Percentiles rank a stretch among this genome's conserved stretches.
These are phyloP conservation scores for Chauna torquata DNA, from an alignment of 2,113 vertebrate genomes.

Conservation along the genomic window DNA sequence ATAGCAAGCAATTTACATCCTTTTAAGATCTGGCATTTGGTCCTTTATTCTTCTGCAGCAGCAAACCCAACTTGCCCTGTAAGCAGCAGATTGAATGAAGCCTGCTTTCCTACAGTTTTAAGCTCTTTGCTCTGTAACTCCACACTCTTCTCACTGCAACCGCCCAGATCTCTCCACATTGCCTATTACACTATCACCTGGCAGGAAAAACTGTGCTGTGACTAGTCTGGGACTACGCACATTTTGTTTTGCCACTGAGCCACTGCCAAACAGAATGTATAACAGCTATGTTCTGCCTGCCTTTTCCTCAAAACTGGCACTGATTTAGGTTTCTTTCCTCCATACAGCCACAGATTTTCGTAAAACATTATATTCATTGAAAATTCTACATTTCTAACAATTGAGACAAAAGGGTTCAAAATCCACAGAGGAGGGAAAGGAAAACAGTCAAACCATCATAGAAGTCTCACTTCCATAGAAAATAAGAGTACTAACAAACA, in stretches of 20 bases:
- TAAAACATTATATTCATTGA: background rate
- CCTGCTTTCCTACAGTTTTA: conserved; percentile 10
- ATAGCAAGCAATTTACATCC: background rate
- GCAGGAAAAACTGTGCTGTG: conserved; percentile 38
- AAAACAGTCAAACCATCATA: background rate
- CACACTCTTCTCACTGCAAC: conserved; percentile 2
- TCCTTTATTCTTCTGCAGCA: background rate
- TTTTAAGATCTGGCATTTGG: conserved; percentile 15
- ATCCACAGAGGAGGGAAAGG: background rate
- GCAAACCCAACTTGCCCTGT: conserved; percentile 24
- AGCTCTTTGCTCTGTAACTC: conserved; percentile 5
- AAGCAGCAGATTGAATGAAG: conserved; percentile 58
- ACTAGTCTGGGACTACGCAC: background rate
- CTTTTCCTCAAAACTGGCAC: conserved; percentile 41
- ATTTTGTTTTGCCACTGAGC: conserved; percentile 48
- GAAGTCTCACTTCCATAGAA: background rate
- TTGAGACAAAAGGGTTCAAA: background rate
- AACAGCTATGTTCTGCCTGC: conserved; percentile 58
- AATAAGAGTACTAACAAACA: background rate
- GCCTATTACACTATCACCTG: conserved; percentile 15
- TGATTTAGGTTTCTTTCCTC: background rate
- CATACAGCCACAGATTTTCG: background rate
- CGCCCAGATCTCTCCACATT: background rate
- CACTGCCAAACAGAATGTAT: conserved; percentile 48
- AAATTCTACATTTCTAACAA: background rate